Percentiles rank a stretch among this genome's conserved stretches.
Evolutionary conservation across 2,797 vertebrate genomes (phyloP).

Genomic region (Etheostoma perlongum): DNA sequence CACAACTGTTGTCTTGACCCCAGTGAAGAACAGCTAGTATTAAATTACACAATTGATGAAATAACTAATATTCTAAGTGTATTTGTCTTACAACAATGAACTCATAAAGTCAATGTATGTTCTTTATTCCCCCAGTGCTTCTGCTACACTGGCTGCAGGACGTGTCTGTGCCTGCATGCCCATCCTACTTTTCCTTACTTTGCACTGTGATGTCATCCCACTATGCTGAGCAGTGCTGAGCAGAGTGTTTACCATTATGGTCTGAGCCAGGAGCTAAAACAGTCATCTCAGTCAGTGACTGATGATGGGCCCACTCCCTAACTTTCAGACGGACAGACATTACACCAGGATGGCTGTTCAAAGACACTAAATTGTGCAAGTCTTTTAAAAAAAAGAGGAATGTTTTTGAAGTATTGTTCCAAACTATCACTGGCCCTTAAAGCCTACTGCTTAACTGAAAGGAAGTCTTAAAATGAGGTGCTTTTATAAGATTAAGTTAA

Average conservation of each 20-base stretch:
- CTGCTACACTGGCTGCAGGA: constrained; percentile 42
- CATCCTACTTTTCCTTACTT: constrained; percentile 53
- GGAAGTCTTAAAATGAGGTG: constrained; percentile 1
- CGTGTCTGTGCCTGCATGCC: constrained; percentile 70
- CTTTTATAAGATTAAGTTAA: not conserved
- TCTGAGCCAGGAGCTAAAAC: constrained; percentile 60
- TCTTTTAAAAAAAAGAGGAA: not conserved
- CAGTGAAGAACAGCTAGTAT: not conserved
- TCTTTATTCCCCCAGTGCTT: constrained; percentile 31
- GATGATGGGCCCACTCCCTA: constrained; percentile 61
- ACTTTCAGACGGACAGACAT: constrained; percentile 65
- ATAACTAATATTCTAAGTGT: not conserved
- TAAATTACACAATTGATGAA: constrained; percentile 19
- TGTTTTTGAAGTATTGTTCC: not conserved
- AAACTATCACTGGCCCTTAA: not conserved
- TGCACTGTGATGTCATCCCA: constrained; percentile 73
- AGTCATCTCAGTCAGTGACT: constrained; percentile 59
- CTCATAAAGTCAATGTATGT: constrained; percentile 21
- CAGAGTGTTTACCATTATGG: constrained; percentile 55
- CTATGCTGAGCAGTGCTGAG: constrained; percentile 43
- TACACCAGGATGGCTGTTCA: constrained; percentile 49
- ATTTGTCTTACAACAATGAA: constrained; percentile 1
- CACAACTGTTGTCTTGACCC: constrained; percentile 1
- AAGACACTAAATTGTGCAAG: constrained; percentile 1
- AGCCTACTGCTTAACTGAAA: not conserved